These are phyloP conservation scores for Drosophila koepferae DNA, from an alignment of 2,888 invertebrate genomes.

Conservation along the genomic window DNA sequence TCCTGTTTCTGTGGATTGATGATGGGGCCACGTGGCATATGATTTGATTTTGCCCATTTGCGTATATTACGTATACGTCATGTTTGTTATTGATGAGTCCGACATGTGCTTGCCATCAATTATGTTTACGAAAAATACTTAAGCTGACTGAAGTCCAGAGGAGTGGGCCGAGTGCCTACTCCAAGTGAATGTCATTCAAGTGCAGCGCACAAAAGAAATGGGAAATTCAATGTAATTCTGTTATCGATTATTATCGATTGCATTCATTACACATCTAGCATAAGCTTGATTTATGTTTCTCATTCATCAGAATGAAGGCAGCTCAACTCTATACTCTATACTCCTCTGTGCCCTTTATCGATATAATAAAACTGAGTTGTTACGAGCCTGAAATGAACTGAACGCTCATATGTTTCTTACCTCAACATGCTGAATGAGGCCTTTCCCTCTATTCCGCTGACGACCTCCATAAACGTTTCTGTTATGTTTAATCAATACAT, in stretches of 20 bases:
- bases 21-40: constrained; percentile 54
- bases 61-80: constrained; percentile 65
- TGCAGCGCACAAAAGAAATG: constrained; percentile 35
- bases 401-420: not conserved
- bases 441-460: not conserved
- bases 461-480: not conserved
- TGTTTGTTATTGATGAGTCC: constrained; percentile 66
- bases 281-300: not conserved
- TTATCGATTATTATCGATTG: constrained; percentile 9
- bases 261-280: not conserved
- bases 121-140: constrained; percentile 36
- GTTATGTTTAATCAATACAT: constrained; percentile 1
- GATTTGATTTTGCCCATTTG: constrained; percentile 69
- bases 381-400: not conserved
- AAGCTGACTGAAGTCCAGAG: constrained; percentile 12
- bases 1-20: constrained; percentile 65
- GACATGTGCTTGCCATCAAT: constrained; percentile 68
- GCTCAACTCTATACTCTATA: not conserved
- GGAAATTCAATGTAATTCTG: not conserved
- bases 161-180: not conserved
- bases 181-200: constrained; percentile 40
- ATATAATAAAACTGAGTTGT: constrained; percentile 2
- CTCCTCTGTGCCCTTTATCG: not conserved
- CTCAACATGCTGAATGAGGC: not conserved
- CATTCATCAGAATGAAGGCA: not conserved